Percentiles rank a stretch among this genome's conserved stretches.
These are phyloP conservation scores for Synaphobranchus kaupii DNA, from an alignment of 2,797 vertebrate species.

Conservation along the genomic window DNA sequence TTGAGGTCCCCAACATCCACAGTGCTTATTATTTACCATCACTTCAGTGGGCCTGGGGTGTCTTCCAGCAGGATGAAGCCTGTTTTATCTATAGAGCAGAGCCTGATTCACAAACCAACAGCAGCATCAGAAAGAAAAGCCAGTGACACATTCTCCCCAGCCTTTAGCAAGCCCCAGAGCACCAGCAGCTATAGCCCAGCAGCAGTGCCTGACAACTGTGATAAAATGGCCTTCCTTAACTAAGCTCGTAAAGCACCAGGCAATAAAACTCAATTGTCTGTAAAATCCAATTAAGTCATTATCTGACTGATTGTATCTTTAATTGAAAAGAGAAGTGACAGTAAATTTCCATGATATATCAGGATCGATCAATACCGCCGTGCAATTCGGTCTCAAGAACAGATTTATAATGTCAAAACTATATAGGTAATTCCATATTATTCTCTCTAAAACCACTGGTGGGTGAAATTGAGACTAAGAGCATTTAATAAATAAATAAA, in stretches of 20 bases:
- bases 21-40: slow-evolving; percentile 45
- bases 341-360: slow-evolving; percentile 99
- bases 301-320: slow-evolving; percentile 99
- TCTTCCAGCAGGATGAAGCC: slow-evolving; percentile 44
- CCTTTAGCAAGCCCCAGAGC: slow-evolving; percentile 55
- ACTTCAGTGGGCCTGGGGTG: slow-evolving; percentile 45
- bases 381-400: slow-evolving; percentile 89
- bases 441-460: slow-evolving; percentile 99
- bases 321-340: slow-evolving; percentile 99
- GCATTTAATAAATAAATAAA: slow-evolving; percentile 86
- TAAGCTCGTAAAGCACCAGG: slow-evolving; percentile 98
- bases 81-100: too few relatives aligned
- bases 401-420: slow-evolving; percentile 99
- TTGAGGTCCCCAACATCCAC: slow-evolving; percentile 8
- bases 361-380: slow-evolving; percentile 99
- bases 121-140: slow-evolving; percentile 75
- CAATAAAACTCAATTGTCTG: slow-evolving; percentile 99
- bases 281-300: slow-evolving; percentile 99
- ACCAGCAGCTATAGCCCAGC: slow-evolving; percentile 71
- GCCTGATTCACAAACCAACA: slow-evolving; percentile 70
- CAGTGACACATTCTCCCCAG: slow-evolving; percentile 70
- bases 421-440: slow-evolving; percentile 99
- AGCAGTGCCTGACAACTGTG: slow-evolving; percentile 88
- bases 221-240: slow-evolving; percentile 99
- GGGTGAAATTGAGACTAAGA: slow-evolving; percentile 99